Evolutionary conservation across 2,888 invertebrate genomes (phyloP).

Genomic region (Drosophila paramelanica): DNA sequence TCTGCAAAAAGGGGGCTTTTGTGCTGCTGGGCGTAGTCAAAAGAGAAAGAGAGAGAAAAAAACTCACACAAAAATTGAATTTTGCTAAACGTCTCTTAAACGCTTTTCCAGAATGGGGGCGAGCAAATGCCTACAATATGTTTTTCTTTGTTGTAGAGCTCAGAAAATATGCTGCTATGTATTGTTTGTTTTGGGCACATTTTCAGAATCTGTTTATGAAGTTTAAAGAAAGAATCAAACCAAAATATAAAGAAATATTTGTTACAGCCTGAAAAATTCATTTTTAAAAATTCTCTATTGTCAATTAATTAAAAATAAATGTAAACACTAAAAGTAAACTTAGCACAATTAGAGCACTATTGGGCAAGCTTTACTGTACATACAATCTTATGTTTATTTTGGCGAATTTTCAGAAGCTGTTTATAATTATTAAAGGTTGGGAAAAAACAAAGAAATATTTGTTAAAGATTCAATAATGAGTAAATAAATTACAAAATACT

Average conservation of each 20-base stretch:
- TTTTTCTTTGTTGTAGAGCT: constrained; percentile 39
- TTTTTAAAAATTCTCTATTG: not conserved
- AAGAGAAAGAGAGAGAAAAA: constrained; percentile 5
- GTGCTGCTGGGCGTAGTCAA: constrained; percentile 44
- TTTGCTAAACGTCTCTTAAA: constrained; percentile 62
- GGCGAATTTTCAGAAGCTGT: too few relatives aligned
- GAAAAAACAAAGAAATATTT: too few relatives aligned
- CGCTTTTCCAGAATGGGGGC: constrained; percentile 29
- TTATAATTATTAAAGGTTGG: too few relatives aligned
- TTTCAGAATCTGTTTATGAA: not conserved
- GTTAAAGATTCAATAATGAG: too few relatives aligned
- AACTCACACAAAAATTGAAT: constrained; percentile 54
- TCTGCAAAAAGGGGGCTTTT: constrained; percentile 26
- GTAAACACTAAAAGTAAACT: not conserved
- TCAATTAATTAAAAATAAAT: not conserved
- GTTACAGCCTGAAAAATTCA: not conserved
- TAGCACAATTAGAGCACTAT: not conserved
- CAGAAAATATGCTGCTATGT: constrained; percentile 5
- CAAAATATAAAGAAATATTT: not conserved
- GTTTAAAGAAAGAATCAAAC: not conserved
- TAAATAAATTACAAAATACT: not conserved
- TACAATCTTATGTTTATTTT: too few relatives aligned
- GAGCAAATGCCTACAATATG: constrained; percentile 58
- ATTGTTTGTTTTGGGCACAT: not conserved
- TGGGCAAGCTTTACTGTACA: constrained; percentile 2